Evolutionary conservation across 2,888 invertebrate genomes (phyloP), one percentile per base, ranked within the genome.

Genomic region (Drosophila tanythrix): DNA sequence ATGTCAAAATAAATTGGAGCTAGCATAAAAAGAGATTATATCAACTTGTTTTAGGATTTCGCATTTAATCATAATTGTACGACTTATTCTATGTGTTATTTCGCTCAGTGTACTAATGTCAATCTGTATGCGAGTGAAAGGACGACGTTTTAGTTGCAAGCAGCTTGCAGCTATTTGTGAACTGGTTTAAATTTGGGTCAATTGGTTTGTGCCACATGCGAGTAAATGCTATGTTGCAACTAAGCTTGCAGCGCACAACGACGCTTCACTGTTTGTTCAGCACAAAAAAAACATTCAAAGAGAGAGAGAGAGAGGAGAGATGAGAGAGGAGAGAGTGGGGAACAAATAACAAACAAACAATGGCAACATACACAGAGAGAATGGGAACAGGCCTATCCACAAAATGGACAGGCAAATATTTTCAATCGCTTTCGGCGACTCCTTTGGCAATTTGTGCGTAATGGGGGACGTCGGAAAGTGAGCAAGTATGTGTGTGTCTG

Each of bases 131-230:
- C 46, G 27, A 29, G 27, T 18, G 10, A 40, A 56, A 29, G 62
- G 21, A 46, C 51, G 51, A 48, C 51, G 72, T 59, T 67, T 60
- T 71, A 71, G 78, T 74, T 88, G 80, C 73, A 75, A 79, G 75
- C 69, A 74, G 83, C 89, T 80, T 70, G 82, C 82, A 90, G 88
- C 87, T 83, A 82, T 83, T 83, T 83, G 82, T 85, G 82, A 78
- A 78, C 80, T 74, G 76, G 77, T 83, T 90, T 90, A 87, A 82
- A 89, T 89, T 88, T 82, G 87, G 90, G 88, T 89, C 88, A 83
- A 88, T 88, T 89, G 89, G 89, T 79, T 83, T 75, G 83, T 68
- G 87, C 79, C 90, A 79, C 84, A 86, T 81, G 38, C 61, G 58
- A 67, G 35, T 56, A 27, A 43, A 31, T 61, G 43, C 50, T 35